A percentile compares a stretch with the other conserved stretches of the same genome.
These are phyloP conservation scores for Phortica magna DNA, from an alignment of 2,888 invertebrate genomes.

Conservation along the genomic window DNA sequence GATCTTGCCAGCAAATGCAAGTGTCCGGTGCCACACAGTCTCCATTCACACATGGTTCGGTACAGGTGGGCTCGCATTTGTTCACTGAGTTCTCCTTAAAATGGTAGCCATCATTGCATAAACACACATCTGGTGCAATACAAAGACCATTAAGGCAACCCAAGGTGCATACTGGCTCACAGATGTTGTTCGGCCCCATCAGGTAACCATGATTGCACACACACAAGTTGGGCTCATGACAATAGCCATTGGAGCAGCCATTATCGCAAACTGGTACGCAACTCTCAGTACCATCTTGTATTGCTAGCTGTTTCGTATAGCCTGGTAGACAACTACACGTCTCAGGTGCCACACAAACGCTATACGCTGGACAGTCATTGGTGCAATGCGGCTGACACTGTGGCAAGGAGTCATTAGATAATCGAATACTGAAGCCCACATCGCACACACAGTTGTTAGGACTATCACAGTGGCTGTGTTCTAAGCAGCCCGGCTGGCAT, in stretches of 20 bases:
- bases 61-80: slow-evolving; percentile 72
- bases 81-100: slow-evolving; percentile 49
- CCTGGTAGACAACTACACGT: slow-evolving; percentile 70
- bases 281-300: background rate
- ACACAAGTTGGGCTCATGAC: slow-evolving; percentile 63
- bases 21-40: slow-evolving; percentile 74
- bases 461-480: slow-evolving; percentile 69
- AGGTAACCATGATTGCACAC: slow-evolving; percentile 67
- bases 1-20: slow-evolving; percentile 68
- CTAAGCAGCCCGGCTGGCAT: slow-evolving; percentile 69
- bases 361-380: slow-evolving; percentile 31
- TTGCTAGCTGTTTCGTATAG: slow-evolving; percentile 48
- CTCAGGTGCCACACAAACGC: slow-evolving; percentile 40
- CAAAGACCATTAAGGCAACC: slow-evolving; percentile 77
- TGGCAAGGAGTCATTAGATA: background rate
- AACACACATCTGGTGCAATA: slow-evolving; percentile 74
- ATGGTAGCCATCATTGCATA: slow-evolving; percentile 58
- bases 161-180: slow-evolving; percentile 67
- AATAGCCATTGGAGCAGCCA: slow-evolving; percentile 65
- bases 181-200: slow-evolving; percentile 68
- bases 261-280: slow-evolving; percentile 61
- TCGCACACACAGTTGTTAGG: slow-evolving; percentile 74
- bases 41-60: slow-evolving; percentile 74
- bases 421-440: slow-evolving; percentile 71
- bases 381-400: background rate